Evolutionary conservation across 1,140 invertebrate genomes (phyloP).

Genomic region (Drosophila nebulosa): DNA sequence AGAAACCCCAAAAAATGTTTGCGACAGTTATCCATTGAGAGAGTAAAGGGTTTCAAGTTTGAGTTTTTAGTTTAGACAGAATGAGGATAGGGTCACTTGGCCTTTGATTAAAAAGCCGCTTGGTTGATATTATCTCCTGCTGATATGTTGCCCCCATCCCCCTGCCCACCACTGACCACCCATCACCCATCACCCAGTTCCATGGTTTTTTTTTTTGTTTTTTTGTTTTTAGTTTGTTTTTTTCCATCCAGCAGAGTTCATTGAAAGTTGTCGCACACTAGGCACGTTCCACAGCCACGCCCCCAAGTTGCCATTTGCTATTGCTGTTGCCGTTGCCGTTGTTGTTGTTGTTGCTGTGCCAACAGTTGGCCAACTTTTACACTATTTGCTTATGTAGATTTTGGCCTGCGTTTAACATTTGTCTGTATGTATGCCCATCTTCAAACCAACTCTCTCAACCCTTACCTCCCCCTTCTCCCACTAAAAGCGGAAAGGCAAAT

Average conservation of each 20-base stretch:
- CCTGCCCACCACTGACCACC: not conserved
- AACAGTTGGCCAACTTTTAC: conserved; percentile 37
- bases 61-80: not conserved
- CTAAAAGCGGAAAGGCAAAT: conserved; percentile 33
- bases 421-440: not conserved
- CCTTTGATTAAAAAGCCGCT: conserved; percentile 47
- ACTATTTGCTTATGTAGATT: conserved; percentile 64
- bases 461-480: not conserved
- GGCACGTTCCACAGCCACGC: conserved; percentile 44
- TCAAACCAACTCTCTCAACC: not conserved
- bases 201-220: conserved; percentile 4
- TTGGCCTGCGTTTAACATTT: conserved; percentile 47
- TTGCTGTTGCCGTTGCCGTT: not conserved
- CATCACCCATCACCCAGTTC: not conserved
- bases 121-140: conserved; percentile 37
- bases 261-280: conserved; percentile 46
- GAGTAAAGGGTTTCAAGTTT: conserved; percentile 1
- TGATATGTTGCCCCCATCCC: conserved; percentile 17
- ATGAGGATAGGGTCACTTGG: conserved; percentile 14
- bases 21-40: not conserved
- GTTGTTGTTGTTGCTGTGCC: not conserved
- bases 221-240: not conserved
- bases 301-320: not conserved
- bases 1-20: not conserved
- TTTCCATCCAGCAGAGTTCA: conserved; percentile 33